Evolutionary conservation across 2,797 vertebrate genomes (phyloP).

Genomic region (Urosaurus nigricauda): DNA sequence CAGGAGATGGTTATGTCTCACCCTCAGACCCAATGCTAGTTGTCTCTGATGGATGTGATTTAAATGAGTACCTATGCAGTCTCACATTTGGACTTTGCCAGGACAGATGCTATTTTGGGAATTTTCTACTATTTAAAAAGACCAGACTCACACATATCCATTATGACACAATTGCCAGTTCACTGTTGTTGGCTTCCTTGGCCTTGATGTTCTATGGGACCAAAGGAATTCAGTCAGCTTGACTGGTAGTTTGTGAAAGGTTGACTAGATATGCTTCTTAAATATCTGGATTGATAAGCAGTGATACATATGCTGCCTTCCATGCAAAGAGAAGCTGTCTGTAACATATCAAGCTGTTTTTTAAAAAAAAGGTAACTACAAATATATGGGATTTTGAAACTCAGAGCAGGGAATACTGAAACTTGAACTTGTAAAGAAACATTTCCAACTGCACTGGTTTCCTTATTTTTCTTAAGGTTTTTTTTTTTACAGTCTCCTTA

Average conservation of each 20-base stretch:
- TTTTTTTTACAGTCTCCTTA: background rate
- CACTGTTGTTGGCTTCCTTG: no score
- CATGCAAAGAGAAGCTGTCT: background rate
- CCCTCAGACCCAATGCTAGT: no score
- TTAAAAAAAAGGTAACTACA: background rate
- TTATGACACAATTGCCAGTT: no score
- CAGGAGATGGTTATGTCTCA: no score
- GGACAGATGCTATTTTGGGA: background rate
- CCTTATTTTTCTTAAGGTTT: background rate
- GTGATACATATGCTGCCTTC: background rate
- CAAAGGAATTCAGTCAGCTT: no score
- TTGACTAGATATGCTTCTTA: background rate
- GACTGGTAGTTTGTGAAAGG: no score
- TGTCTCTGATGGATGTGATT: background rate
- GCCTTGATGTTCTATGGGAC: no score
- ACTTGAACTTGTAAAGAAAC: constrained; percentile 33
- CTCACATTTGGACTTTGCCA: background rate
- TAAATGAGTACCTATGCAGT: background rate
- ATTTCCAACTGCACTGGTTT: constrained; percentile 20
- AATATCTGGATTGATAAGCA: background rate
- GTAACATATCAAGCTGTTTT: background rate
- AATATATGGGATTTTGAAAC: constrained; percentile 9
- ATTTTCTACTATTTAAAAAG: background rate
- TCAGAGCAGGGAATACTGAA: background rate
- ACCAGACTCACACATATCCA: background rate